A percentile compares a stretch with the other conserved stretches of the same genome.
These are phyloP conservation scores for Turritopsis rubra DNA, from an alignment of 30 jellyfish, hydroid and myxozoan genomes.

Conservation along the genomic window DNA sequence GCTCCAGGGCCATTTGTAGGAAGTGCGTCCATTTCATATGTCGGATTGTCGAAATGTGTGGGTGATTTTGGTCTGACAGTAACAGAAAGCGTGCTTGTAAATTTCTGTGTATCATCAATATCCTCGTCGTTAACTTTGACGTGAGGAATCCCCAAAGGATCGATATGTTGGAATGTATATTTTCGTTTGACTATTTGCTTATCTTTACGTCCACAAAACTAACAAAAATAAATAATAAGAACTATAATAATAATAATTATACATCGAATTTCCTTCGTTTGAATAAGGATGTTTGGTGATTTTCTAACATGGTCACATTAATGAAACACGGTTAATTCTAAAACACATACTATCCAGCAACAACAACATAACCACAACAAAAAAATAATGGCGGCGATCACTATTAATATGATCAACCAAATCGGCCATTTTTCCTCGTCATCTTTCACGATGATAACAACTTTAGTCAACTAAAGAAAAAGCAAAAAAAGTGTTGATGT, in stretches of 20 bases:
- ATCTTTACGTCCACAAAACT: slow-evolving; percentile 1
- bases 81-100: slow-evolving; percentile 3
- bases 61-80: slow-evolving; percentile 9
- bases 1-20: background rate
- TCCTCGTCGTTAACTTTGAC: background rate
- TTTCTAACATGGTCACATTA: too few species aligned
- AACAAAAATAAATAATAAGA: background rate
- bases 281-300: background rate
- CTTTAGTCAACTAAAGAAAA: slow-evolving; percentile 7
- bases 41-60: background rate
- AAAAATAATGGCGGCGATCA: background rate
- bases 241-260: background rate
- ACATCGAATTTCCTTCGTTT: background rate
- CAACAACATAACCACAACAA: slow-evolving; percentile 12
- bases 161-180: background rate
- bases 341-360: slow-evolving; percentile 3
- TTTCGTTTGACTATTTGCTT: background rate
- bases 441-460: background rate
- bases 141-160: slow-evolving; percentile 3
- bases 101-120: background rate
- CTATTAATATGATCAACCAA: slow-evolving; percentile 1
- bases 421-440: slow-evolving; percentile 16
- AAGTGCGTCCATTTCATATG: slow-evolving; percentile 9
- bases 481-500: background rate
- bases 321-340: background rate